Evolutionary conservation across 2,888 invertebrate genomes (phyloP).

Genomic region (Drosophila gaucha): DNA sequence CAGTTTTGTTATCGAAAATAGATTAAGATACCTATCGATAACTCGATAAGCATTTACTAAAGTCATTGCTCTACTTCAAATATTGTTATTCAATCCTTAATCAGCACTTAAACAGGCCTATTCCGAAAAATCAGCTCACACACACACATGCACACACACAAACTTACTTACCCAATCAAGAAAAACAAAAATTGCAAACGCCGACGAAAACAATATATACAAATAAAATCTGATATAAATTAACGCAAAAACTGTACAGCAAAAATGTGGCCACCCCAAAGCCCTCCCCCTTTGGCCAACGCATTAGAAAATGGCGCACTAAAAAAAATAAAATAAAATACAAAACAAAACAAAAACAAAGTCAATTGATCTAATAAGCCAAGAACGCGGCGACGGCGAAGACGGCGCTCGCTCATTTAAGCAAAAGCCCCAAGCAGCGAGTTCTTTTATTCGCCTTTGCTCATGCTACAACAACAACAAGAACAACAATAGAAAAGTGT

Average conservation of each 20-base stretch:
- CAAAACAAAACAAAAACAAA: slow-evolving; percentile 46
- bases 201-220: slow-evolving; percentile 6
- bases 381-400: slow-evolving; percentile 44
- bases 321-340: slow-evolving; percentile 19
- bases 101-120: slow-evolving; percentile 21
- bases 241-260: slow-evolving; percentile 37
- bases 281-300: neutral
- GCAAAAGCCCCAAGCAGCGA: slow-evolving; percentile 40
- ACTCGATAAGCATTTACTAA: neutral
- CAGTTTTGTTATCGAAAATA: neutral
- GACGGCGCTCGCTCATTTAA: slow-evolving; percentile 46
- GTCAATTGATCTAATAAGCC: slow-evolving; percentile 75
- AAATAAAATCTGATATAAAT: slow-evolving; percentile 46
- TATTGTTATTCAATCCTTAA: slow-evolving; percentile 2
- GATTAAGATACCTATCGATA: slow-evolving; percentile 12
- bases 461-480: slow-evolving; percentile 29
- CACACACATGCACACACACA: neutral
- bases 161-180: slow-evolving; percentile 4
- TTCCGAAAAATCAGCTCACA: slow-evolving; percentile 6
- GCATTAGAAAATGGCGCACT: slow-evolving; percentile 53
- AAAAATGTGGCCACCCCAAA: slow-evolving; percentile 19
- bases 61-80: slow-evolving; percentile 20
- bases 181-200: slow-evolving; percentile 32
- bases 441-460: slow-evolving; percentile 51
- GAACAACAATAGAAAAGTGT: slow-evolving; percentile 49